Base-by-base conservation (phyloP, 2,888 invertebrate species). In the Andrena chrysosceles region DNA sequence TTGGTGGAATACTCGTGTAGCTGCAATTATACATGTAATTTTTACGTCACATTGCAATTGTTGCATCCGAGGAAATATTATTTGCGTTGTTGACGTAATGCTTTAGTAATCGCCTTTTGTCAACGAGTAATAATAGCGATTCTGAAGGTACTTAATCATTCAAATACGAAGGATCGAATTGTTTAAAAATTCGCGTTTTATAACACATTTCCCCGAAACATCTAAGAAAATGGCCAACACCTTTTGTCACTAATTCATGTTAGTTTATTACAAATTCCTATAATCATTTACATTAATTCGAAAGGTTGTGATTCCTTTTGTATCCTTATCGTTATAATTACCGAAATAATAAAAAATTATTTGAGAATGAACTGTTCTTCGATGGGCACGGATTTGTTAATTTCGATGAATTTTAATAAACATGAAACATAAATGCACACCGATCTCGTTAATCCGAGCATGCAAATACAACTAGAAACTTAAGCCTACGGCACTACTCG, bases 391-490 rank as follows among this genome's bases (percentile, higher is more conserved):
- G 33, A 26, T 49, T 56, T 42, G 26, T 71, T 66, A 75, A 42
- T 68, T 82, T 71, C 10, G 64, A 68, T 56, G 29, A 78, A 59
- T 59, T 79, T 8, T 23, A 63, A 78, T 67, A 66, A 56, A 63
- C 35, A 33, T 4, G 63, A 72, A 33, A 48, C 67, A 64, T 78
- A 87, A 83, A 79, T 85, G 70, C 63, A 48, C 59, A 81, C 71
- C 20, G 73, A 83, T 35, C 49, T 71, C 29, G 52, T 42, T 66
- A 48, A 56, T 31, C 23, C 31, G 2, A 59, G 56, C 35, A 76
- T 52, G 42, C 49, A 67, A 77, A 49, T 75, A 66, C 13, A 77
- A 60, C 16, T 64, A 73, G 60, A 52, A 49, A 77, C 23, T 29
- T 71, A 79, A 70, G 13, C 26, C 54, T 63, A 72, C 49, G 16